These are phyloP conservation scores for Adrianichthys oophorus DNA, from an alignment of 2,797 vertebrate species.

Conservation along the genomic window DNA sequence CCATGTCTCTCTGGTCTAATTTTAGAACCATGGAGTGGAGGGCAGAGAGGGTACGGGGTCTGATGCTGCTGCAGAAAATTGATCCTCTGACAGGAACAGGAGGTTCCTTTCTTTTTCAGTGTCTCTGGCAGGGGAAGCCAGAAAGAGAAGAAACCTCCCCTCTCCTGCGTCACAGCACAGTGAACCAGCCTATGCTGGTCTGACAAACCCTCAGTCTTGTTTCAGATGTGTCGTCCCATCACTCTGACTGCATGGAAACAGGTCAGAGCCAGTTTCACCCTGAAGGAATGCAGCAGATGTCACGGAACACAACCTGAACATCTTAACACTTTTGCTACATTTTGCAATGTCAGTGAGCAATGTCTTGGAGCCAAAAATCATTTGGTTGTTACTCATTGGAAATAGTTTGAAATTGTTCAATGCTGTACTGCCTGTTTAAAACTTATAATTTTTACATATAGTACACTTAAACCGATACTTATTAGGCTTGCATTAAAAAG, in stretches of 20 bases:
- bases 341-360: background rate
- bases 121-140: background rate
- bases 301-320: slow-evolving; percentile 10
- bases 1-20: slow-evolving; percentile 54
- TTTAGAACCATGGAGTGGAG: slow-evolving; percentile 46
- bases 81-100: slow-evolving; percentile 51
- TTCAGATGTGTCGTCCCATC: slow-evolving; percentile 14
- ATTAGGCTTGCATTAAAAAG: no score
- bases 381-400: no score
- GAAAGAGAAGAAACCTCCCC: background rate
- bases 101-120: slow-evolving; percentile 26
- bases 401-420: no score
- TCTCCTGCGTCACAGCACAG: slow-evolving; percentile 6
- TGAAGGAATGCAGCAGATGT: slow-evolving; percentile 33
- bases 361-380: no score
- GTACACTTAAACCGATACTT: no score
- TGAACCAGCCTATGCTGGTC: slow-evolving; percentile 45
- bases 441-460: no score
- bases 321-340: slow-evolving; percentile 12
- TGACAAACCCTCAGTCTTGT: slow-evolving; percentile 6
- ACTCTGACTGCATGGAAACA: slow-evolving; percentile 19
- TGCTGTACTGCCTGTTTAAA: no score
- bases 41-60: slow-evolving; percentile 34
- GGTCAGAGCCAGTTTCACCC: slow-evolving; percentile 37
- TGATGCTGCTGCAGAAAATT: slow-evolving; percentile 63